Percentiles rank a stretch among this genome's conserved stretches.
phyloP scores from a whole-genome alignment of 1,140 invertebrate genomes.

The Pentalonia nigronervosa region DNA sequence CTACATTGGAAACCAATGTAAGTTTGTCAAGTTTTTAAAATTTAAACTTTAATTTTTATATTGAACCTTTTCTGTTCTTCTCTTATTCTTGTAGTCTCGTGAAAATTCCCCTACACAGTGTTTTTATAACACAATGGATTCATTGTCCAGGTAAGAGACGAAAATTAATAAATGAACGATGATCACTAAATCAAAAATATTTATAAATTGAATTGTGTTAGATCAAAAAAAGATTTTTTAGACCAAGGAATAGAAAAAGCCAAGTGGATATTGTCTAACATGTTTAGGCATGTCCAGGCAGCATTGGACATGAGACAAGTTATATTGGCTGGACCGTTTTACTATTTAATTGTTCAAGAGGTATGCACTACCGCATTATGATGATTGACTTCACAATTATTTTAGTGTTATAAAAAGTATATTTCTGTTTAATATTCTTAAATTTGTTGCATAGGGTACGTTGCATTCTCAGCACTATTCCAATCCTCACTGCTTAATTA shows the following conservation, averaged over 20 bases:
- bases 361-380: constrained; percentile 63
- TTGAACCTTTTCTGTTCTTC: not conserved
- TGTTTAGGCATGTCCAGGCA: constrained; percentile 82
- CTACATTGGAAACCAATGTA: constrained; percentile 80
- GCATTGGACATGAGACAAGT: constrained; percentile 83
- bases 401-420: not conserved
- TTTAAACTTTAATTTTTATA: not conserved
- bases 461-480: constrained; percentile 75
- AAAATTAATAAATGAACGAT: constrained; percentile 64
- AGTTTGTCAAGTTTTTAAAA: constrained; percentile 61
- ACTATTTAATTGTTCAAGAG: constrained; percentile 85
- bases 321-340: constrained; percentile 85
- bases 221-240: constrained; percentile 70
- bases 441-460: constrained; percentile 64
- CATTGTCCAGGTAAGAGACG: constrained; percentile 60
- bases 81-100: constrained; percentile 62
- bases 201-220: constrained; percentile 35
- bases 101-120: constrained; percentile 61
- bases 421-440: constrained; percentile 38
- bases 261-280: constrained; percentile 75
- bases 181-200: constrained; percentile 68
- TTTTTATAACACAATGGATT: constrained; percentile 62
- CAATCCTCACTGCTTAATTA: constrained; percentile 75
- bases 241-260: constrained; percentile 78
- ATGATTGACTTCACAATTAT: constrained; percentile 32